phyloP scores from a whole-genome alignment of 2,113 vertebrate genomes.

The Polypterus bichir region DNA sequence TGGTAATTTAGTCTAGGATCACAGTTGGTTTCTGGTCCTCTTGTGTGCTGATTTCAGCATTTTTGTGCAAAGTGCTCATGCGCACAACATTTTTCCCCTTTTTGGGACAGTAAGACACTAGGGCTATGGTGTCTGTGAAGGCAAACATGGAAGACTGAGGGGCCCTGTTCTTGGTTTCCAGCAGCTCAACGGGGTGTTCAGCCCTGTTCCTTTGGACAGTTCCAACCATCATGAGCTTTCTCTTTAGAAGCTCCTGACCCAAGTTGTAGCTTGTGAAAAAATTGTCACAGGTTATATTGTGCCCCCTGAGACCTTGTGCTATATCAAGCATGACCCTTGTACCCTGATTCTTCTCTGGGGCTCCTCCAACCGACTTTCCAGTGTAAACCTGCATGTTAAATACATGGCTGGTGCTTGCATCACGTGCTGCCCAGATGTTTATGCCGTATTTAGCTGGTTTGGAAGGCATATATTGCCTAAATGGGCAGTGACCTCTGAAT shows the following conservation, averaged over 20 bases:
- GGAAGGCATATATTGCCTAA: slow-evolving; percentile 11
- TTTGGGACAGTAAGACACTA: slow-evolving; percentile 11
- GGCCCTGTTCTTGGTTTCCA: slow-evolving; percentile 9
- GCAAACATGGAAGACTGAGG: slow-evolving; percentile 7
- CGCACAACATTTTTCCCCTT: slow-evolving; percentile 17
- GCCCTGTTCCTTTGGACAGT: slow-evolving; percentile 15
- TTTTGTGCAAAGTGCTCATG: slow-evolving; percentile 18
- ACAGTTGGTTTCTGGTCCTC: slow-evolving; percentile 14
- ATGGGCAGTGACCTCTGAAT: slow-evolving; percentile 7
- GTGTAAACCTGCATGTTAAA: slow-evolving; percentile 13
- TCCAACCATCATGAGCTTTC: slow-evolving; percentile 9
- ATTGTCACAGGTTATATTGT: slow-evolving; percentile 11
- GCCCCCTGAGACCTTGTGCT: slow-evolving; percentile 5
- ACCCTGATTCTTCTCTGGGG: slow-evolving; percentile 9
- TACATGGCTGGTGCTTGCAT: slow-evolving; percentile 2
- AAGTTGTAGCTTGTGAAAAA: slow-evolving; percentile 5
- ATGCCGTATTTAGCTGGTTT: slow-evolving; percentile 11
- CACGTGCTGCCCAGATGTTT: slow-evolving; percentile 9
- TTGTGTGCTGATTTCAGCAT: slow-evolving; percentile 9
- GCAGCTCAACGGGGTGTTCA: slow-evolving; percentile 3
- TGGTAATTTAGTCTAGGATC: slow-evolving; percentile 18
- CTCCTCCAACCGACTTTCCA: neutral
- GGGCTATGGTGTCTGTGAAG: slow-evolving; percentile 7
- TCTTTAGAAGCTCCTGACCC: slow-evolving; percentile 10
- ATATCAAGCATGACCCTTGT: slow-evolving; percentile 9